Conservation (phyloP, 2,888 invertebrate species). For the Elysia crispata region DNA sequence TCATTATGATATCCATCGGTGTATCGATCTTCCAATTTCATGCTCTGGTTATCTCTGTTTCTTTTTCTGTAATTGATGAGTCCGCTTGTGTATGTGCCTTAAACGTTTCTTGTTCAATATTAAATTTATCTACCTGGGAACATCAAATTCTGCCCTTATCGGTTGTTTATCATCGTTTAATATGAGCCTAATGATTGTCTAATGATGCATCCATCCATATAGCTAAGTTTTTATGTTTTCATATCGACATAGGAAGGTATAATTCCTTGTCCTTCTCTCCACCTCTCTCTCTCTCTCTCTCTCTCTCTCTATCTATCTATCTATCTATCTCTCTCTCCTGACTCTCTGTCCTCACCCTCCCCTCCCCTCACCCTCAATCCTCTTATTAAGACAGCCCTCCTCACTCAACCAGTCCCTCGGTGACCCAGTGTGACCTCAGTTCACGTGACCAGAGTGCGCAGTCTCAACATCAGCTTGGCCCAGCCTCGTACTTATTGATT, state of each 20-base stretch:
- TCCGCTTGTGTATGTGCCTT: no score
- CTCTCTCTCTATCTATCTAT: slow-evolving; percentile 22
- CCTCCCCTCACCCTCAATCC: neutral
- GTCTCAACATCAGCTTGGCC: neutral
- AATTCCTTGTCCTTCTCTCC: slow-evolving; percentile 19
- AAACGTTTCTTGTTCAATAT: no score
- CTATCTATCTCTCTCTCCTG: neutral
- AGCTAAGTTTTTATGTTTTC: no score
- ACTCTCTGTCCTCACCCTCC: neutral
- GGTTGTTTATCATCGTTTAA: no score
- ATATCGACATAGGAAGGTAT: no score
- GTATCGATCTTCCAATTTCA: no score
- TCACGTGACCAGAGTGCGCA: neutral
- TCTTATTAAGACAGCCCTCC: neutral
- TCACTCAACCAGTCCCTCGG: slow-evolving; percentile 6
- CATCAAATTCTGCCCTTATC: no score
- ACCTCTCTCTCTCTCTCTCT: slow-evolving; percentile 43
- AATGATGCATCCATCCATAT: neutral
- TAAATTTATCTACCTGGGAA: no score
- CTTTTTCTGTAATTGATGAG: no score
- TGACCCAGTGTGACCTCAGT: neutral
- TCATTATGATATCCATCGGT: no score
- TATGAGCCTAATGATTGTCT: no score
- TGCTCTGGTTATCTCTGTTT: no score
- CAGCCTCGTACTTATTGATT: neutral